Base-by-base conservation (phyloP, 1,140 invertebrate genomes). In the Agrypnia vestita region DNA sequence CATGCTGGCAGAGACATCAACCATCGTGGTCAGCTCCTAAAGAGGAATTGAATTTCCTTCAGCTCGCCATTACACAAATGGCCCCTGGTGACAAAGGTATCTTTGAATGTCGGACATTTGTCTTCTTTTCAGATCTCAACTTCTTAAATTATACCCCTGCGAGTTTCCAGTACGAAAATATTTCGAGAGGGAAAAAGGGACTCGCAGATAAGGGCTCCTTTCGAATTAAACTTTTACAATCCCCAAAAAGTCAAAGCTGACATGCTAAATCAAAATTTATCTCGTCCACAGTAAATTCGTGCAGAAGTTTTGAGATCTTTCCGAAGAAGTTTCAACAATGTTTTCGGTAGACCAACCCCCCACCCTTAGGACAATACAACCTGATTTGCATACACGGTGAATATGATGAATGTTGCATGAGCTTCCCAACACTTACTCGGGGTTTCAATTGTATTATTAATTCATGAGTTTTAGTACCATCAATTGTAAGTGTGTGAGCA, bases 211-310 rank as follows among this genome's bases (percentile, higher is more conserved):
- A 72, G 69, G 49, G 69, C 69, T 53, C 19, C 49, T 51, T 69
- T 76, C 74, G 59, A 76, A 76, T 76, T 76, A 76, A 76, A 76
- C 74, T 76, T 76, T 76, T 44, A 49, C 74, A 76, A 76, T 76
- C 74, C 74, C 43, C 56, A 76, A 76, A 64, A 56, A 76, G 74
- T 76, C 74, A 76, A 76, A 76, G 53, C 74, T 59, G 53, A 62
- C 35, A 76, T 76, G 12, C 56, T 76, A 64, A 76, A 76, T 76
- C 74, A 76, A 76, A 76, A 76, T 76, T 76, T 76, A 76, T 76
- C 74, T 76, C 56, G 55, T 49, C 21, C 56, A 64, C 74, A 64
- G 35, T 72, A 72, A 76, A 76, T 76, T 76, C 74, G 43, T 56
- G 56, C 21, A 44, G 43, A 76, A 76, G 74, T 76, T 76, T 76